These are phyloP conservation scores for Heteromurus nitidus DNA, from an alignment of 2,888 invertebrate genomes.

Conservation along the genomic window DNA sequence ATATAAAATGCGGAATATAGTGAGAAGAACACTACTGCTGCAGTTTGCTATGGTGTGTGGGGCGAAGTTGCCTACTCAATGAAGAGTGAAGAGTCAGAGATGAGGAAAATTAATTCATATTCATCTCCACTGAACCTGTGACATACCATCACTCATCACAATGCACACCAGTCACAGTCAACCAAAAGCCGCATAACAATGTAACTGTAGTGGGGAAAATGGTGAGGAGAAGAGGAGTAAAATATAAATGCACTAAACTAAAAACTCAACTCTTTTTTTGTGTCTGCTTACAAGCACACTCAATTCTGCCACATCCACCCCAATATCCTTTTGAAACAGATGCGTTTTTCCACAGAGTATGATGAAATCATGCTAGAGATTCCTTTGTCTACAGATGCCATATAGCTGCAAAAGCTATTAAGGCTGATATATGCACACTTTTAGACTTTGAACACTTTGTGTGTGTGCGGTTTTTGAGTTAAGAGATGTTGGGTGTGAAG, in stretches of 20 bases:
- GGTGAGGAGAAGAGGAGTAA: neutral
- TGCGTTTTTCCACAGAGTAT: slow-evolving; percentile 46
- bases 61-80: neutral
- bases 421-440: no score
- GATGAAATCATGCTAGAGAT: slow-evolving; percentile 16
- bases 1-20: neutral
- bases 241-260: slow-evolving; percentile 12
- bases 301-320: neutral
- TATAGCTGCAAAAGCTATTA: no score
- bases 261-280: slow-evolving; percentile 28
- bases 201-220: neutral
- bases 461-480: neutral
- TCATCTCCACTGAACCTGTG: slow-evolving; percentile 32
- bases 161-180: slow-evolving; percentile 5
- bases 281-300: slow-evolving; percentile 7
- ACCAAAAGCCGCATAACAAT: neutral
- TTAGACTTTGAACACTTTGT: neutral
- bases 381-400: slow-evolving; percentile 15
- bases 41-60: neutral
- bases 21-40: neutral
- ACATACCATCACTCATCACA: slow-evolving; percentile 52
- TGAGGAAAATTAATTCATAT: slow-evolving; percentile 49
- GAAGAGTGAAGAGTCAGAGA: slow-evolving; percentile 39
- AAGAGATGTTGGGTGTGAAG: slow-evolving; percentile 13
- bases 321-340: slow-evolving; percentile 31